A percentile compares a stretch with the other conserved stretches of the same genome.
phyloP scores from a whole-genome alignment of 2,797 vertebrate species.

The Urophycis tenuis region DNA sequence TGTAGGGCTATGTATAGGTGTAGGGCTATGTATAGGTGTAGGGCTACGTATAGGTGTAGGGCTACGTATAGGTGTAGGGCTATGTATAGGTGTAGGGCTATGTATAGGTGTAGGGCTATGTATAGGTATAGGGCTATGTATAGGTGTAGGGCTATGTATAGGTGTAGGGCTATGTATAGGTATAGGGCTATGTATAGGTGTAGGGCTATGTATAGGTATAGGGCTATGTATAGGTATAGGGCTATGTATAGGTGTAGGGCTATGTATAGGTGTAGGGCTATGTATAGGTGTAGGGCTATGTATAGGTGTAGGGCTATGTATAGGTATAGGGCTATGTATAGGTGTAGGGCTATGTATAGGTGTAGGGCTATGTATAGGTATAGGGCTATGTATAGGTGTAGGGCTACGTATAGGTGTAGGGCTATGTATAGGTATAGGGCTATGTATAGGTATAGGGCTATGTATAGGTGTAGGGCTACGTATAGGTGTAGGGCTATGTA shows the following conservation, averaged over 20 bases:
- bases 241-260: no score
- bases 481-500: no score
- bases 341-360: constrained; percentile 41
- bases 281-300: no score
- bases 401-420: no score
- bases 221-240: constrained; percentile 38
- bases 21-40: constrained; percentile 40
- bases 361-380: no score
- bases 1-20: no score
- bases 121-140: no score
- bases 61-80: constrained; percentile 38
- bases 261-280: constrained; percentile 40
- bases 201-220: no score
- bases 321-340: constrained; percentile 38
- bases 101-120: constrained; percentile 41
- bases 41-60: no score
- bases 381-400: constrained; percentile 40
- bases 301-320: constrained; percentile 41
- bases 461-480: constrained; percentile 41
- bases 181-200: constrained; percentile 42
- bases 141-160: constrained; percentile 42
- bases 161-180: constrained; percentile 35
- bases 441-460: no score
- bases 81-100: no score
- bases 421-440: constrained; percentile 38